These are phyloP conservation scores for Rotaria macrura DNA, from an alignment of 2,888 invertebrate genomes.

Conservation along the genomic window DNA sequence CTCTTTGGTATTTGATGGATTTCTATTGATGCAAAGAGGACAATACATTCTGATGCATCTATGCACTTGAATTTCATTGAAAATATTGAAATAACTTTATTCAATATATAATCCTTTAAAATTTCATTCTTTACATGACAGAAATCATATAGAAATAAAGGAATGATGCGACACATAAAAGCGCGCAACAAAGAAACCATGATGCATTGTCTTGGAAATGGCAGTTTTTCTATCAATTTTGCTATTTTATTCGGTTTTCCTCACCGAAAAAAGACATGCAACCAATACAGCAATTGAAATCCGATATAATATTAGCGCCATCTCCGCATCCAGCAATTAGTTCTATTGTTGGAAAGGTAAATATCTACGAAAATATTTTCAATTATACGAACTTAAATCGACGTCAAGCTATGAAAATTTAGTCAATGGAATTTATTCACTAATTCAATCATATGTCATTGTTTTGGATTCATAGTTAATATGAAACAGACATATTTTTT, in stretches of 20 bases:
- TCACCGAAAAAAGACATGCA: neutral
- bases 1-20: neutral
- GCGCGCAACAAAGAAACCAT: neutral
- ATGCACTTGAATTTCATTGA: neutral
- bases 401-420: too few relatives aligned
- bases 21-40: neutral
- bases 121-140: neutral
- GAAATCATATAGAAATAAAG: neutral
- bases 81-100: too few relatives aligned
- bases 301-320: neutral
- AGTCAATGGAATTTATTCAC: too few relatives aligned
- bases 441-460: too few relatives aligned
- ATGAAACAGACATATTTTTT: too few relatives aligned
- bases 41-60: neutral
- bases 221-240: too few relatives aligned
- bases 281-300: neutral
- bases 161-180: neutral
- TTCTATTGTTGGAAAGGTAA: neutral
- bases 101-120: neutral
- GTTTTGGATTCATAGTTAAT: too few relatives aligned
- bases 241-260: too few relatives aligned
- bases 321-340: neutral
- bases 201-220: neutral
- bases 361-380: too few relatives aligned
- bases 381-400: too few relatives aligned